These are phyloP conservation scores for Spilosoma lubricipeda DNA, from an alignment of 2,888 invertebrate species.

Conservation along the genomic window DNA sequence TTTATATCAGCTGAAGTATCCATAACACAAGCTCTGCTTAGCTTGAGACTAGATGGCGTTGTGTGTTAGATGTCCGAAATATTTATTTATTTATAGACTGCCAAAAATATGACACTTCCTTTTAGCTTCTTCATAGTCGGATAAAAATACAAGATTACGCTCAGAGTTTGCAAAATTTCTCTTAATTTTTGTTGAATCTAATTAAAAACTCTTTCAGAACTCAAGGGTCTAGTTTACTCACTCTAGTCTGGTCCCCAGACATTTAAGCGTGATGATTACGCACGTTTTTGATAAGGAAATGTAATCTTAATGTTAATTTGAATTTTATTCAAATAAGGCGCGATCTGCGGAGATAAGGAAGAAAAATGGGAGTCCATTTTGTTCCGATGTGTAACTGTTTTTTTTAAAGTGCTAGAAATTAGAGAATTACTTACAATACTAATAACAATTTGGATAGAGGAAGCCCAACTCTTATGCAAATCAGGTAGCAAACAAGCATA, in stretches of 20 bases:
- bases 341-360: slow-evolving; percentile 35
- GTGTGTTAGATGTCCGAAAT: too few species aligned
- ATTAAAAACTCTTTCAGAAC: background rate
- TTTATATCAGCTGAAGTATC: too few species aligned
- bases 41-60: too few species aligned
- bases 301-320: slow-evolving; percentile 47
- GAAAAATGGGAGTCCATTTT: slow-evolving; percentile 38
- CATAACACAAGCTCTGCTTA: too few species aligned
- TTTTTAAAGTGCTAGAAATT: slow-evolving; percentile 4
- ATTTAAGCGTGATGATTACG: slow-evolving; percentile 26
- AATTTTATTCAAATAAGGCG: slow-evolving; percentile 40
- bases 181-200: background rate
- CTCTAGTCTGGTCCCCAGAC: slow-evolving; percentile 21
- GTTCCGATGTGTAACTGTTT: slow-evolving; percentile 33
- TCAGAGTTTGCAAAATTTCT: background rate
- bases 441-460: background rate
- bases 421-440: background rate
- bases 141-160: background rate
- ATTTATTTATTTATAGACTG: too few species aligned
- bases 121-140: too few species aligned
- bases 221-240: slow-evolving; percentile 22
- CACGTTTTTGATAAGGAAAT: slow-evolving; percentile 41
- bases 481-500: background rate
- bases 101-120: too few species aligned
- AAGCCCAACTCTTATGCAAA: background rate